These are phyloP conservation scores for Lycia hirtaria DNA, from an alignment of 2,888 invertebrate genomes.

Conservation along the genomic window DNA sequence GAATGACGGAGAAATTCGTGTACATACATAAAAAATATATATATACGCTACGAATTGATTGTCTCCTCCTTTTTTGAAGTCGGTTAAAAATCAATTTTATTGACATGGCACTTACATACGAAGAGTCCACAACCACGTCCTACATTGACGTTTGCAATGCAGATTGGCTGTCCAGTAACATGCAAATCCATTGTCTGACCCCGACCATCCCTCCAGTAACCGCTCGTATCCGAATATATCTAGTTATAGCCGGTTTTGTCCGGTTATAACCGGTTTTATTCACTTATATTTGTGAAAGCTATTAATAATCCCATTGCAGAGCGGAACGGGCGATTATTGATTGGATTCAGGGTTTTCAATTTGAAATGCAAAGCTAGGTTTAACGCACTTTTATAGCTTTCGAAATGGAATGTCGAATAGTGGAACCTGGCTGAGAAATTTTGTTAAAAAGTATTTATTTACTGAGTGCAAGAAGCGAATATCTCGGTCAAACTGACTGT, in stretches of 20 bases:
- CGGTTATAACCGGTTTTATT: slow-evolving; percentile 19
- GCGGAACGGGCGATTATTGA: background rate
- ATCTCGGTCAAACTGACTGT: too few species aligned
- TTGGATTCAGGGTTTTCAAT: background rate
- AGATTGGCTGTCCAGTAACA: slow-evolving; percentile 77
- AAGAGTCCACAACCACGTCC: too few species aligned
- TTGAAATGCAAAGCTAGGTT: slow-evolving; percentile 1
- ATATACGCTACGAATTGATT: too few species aligned
- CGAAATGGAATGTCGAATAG: background rate
- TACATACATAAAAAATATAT: too few species aligned
- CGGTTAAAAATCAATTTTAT: too few species aligned
- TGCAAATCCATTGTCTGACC: slow-evolving; percentile 66
- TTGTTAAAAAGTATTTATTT: too few species aligned
- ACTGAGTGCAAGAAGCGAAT: too few species aligned
- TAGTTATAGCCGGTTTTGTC: background rate
- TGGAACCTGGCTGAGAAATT: too few species aligned
- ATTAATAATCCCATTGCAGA: slow-evolving; percentile 21
- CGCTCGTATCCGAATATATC: background rate
- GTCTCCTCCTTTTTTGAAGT: too few species aligned
- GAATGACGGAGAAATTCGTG: too few species aligned
- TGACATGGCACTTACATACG: too few species aligned
- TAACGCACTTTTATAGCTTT: background rate
- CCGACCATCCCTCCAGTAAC: slow-evolving; percentile 16
- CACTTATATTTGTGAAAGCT: slow-evolving; percentile 32
- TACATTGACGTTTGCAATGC: slow-evolving; percentile 69